Evolutionary conservation across 2,113 vertebrate genomes (phyloP), one percentile per base, ranked within the genome.

Genomic region (Elanus axillaris): DNA sequence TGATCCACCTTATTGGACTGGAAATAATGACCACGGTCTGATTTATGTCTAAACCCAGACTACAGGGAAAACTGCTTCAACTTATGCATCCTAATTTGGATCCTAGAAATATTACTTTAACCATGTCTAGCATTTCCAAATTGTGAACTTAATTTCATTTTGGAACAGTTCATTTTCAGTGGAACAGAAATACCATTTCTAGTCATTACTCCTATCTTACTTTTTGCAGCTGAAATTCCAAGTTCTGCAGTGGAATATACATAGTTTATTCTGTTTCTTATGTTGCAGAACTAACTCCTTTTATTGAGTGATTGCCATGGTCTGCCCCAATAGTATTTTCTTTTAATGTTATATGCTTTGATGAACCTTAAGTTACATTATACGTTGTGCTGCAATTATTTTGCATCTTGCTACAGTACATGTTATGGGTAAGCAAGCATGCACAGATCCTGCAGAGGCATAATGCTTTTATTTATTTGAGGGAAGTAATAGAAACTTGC

Each of bases 1-100:
- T 93, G 88, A 94, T 95, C 67, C 67, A 95, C 93, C 38, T 90
- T 94, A 94, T 36, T 95, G 93, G 93, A 27, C 75, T 92, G 92
- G 93, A 96, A 96, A 93, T 93, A 88, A 94, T 90, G 93, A 76
- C 81, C 67, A 34, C 66, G 73, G 43, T 82, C 93, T 95, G 86
- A 91, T 85, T 91, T 85, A 79, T 94, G 85, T 94, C 93, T 76
- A 53, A 94, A 68, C 36, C 34, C 2, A 7, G 43, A 34, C 87
- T 48, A 13, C 83, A 87, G 81, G 84, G 69, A 71, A 68, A 89
- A 42, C 62, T 76, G 48, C 69, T 64, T 85, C 40, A 81, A 56
- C 6, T 89, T 55, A 2, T 40, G 40, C 85, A 95, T 86, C 74
- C 69, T 82, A 45, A 92, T 90, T 78, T 90, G 36, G 53, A n/a